Conservation (phyloP, 2,888 invertebrate species). For the Agrochola macilenta region DNA sequence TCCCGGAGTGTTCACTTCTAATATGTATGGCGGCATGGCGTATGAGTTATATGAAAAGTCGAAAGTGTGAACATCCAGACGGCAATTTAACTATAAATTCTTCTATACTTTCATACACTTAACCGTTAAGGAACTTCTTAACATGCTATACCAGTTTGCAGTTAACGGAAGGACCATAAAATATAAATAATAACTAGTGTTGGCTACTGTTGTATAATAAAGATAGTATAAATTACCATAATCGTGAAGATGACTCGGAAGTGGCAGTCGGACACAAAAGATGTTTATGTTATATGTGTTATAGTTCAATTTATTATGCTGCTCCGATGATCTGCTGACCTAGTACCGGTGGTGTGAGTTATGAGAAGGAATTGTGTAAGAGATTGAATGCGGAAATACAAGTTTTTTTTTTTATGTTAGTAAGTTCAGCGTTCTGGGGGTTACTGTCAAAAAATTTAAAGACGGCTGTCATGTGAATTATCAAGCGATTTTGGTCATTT, state of each 20-base stretch:
- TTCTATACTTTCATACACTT: background rate
- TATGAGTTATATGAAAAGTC: too few species aligned
- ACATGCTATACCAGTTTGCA: conserved; percentile 1
- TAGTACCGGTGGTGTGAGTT: background rate
- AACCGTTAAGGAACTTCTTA: background rate
- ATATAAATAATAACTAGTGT: conserved; percentile 29
- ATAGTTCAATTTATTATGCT: conserved; percentile 13
- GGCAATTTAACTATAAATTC: too few species aligned
- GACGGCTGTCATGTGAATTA: too few species aligned
- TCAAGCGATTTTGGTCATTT: too few species aligned
- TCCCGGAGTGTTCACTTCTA: too few species aligned
- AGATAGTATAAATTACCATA: conserved; percentile 55
- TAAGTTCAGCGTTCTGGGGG: too few species aligned
- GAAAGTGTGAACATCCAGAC: too few species aligned
- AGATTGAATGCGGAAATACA: conserved; percentile 10
- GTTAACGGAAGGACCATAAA: conserved; percentile 7
- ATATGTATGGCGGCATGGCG: too few species aligned
- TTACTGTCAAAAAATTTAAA: too few species aligned
- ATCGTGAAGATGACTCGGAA: conserved; percentile 50
- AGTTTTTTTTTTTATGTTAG: too few species aligned
- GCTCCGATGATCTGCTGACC: conserved; percentile 21
- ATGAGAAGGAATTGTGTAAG: conserved; percentile 11
- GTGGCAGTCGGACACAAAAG: conserved; percentile 31
- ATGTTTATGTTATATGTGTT: conserved; percentile 24
- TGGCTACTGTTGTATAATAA: conserved; percentile 29